Evolutionary conservation across 2,113 vertebrate species (phyloP).

Genomic region (Pavo muticus): DNA sequence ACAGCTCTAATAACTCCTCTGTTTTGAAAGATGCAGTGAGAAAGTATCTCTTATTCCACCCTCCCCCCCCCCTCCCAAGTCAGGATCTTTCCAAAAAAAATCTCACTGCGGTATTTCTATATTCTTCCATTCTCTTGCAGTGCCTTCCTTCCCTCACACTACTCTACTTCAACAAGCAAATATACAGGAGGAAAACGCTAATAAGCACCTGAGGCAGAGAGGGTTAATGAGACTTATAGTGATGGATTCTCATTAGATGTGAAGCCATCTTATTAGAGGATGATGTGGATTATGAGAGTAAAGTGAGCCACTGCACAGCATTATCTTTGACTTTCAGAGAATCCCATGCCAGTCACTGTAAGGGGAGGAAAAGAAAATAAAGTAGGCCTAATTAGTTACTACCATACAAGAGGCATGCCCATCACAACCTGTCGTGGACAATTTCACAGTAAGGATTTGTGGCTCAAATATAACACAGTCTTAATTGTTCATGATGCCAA

Average conservation of each 20-base stretch:
- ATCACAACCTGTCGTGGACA: background rate
- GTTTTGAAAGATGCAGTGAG: background rate
- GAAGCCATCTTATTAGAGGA: background rate
- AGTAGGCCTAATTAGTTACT: background rate
- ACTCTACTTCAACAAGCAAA: background rate
- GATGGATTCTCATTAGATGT: background rate
- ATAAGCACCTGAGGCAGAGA: background rate
- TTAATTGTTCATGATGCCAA: background rate
- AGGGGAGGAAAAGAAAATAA: background rate
- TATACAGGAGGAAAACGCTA: background rate
- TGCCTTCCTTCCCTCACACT: background rate
- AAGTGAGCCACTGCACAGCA: background rate
- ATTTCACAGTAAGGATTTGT: slow-evolving; percentile 3
- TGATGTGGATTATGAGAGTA: background rate
- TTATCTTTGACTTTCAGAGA: background rate
- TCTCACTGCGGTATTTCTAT: background rate
- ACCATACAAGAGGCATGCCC: background rate
- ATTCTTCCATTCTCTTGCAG: background rate
- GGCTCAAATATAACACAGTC: background rate
- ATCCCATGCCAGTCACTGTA: background rate
- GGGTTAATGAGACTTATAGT: background rate
- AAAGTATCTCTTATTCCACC: background rate
- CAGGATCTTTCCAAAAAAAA: background rate
- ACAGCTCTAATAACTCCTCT: background rate
- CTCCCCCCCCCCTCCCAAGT: background rate